Evolutionary conservation across 2,888 invertebrate species (phyloP).

Genomic region (Aspidiotus destructor): DNA sequence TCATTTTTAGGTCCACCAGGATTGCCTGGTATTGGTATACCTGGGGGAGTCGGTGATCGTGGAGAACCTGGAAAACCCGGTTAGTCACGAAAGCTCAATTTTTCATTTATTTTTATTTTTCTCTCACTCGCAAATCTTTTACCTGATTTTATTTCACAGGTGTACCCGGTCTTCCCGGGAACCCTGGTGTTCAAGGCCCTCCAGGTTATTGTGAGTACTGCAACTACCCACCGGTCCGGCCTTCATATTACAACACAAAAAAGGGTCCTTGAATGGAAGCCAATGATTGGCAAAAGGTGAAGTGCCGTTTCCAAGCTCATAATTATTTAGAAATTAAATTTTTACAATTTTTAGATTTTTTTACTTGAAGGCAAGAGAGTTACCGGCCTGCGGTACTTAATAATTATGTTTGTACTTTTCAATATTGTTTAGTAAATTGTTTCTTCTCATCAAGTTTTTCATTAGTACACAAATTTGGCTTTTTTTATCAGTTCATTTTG

Average conservation of each 20-base stretch:
- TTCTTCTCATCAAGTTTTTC: too few relatives aligned
- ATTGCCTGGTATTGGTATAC: conserved; percentile 44
- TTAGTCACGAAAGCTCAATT: conserved; percentile 38
- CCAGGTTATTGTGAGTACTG: conserved; percentile 35
- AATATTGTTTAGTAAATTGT: too few relatives aligned
- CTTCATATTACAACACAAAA: conserved; percentile 28
- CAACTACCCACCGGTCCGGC: conserved; percentile 32
- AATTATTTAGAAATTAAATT: too few relatives aligned
- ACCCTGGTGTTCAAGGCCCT: conserved; percentile 33
- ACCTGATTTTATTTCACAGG: conserved; percentile 20
- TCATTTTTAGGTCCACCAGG: conserved; percentile 54
- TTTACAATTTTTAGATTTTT: neutral
- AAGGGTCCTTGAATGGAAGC: conserved; percentile 34
- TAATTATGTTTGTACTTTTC: too few relatives aligned
- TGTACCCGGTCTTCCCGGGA: conserved; percentile 32
- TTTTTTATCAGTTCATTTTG: too few relatives aligned
- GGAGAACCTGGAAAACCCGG: conserved; percentile 67
- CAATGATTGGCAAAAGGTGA: neutral
- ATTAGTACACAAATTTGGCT: too few relatives aligned
- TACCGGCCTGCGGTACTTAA: neutral
- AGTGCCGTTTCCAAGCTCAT: too few relatives aligned
- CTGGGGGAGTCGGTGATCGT: conserved; percentile 61
- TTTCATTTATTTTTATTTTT: neutral
- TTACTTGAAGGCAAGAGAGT: neutral
- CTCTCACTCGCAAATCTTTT: neutral